Evolutionary conservation across 1,140 invertebrate species (phyloP), one percentile per base, ranked within the genome.

Genomic region (Acromyrmex echinatior): DNA sequence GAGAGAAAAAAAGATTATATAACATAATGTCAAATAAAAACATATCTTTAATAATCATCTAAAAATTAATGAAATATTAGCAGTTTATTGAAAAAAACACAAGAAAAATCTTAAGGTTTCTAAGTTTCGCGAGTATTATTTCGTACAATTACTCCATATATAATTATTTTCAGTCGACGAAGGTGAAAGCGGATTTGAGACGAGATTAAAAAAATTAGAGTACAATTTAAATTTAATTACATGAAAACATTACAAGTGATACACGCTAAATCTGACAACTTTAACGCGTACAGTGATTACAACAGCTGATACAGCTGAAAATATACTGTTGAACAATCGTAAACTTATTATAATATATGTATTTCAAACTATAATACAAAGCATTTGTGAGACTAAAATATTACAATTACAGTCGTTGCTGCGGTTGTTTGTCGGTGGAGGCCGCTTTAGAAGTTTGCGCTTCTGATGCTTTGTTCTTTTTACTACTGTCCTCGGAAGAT

Each of bases 321-420:
- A 74, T 86, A 76, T 56, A 82, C n/a, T 90, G 51, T 16, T 77
- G 3, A 56, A 71, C 62, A 70, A 45, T 18, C 25, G 25, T 76
- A 35, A 78, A 78, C 74, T 91, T 87, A 84, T 86, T 66, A 62
- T 68, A 87, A 76, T 74, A 21, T 82, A 76, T 89, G 56, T 89
- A 87, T 90, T 89, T 90, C 68, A 70, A 93, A 93, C 92, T 95
- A 95, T 94, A 92, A 93, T 95, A 95, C 94, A 95, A 95, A 94
- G 78, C 92, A 92, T 87, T 92, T 88, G 76, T 91, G 21, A 89
- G 60, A 86, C 87, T 91, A 94, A 91, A 89, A 91, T 68, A 80
- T 58, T 87, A 77, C 88, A 91, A 88, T 93, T 93, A 94, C 86
- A 93, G 89, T 92, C 78, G 88, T 71, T 89, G 88, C 78, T 93